Base-by-base conservation (phyloP, 1,140 invertebrate species). In the Drosophila erecta region DNA sequence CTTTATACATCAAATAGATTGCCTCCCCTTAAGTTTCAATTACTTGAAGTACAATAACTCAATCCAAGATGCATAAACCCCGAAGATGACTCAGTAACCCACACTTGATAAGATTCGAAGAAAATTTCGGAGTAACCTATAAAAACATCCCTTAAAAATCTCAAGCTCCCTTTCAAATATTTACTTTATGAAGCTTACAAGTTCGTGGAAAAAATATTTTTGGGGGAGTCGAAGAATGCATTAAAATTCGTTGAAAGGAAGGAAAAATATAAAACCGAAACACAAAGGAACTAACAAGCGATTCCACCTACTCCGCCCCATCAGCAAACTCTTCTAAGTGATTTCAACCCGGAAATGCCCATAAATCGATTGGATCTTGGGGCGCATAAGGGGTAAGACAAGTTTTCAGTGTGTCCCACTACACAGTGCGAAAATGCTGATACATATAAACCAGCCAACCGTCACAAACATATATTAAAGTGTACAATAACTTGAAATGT, bases 271-370 rank as follows among this genome's bases (percentile, higher is more conserved):
- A 83, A 86, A 67, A 61, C 58, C 62, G 43, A 59, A 87, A 49
- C 41, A 87, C 83, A 86, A 87, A 66, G 75, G 51, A 78, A 73
- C 77, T 85, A 85, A 85, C 76, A 81, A 81, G 74, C 74, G 61
- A 41, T 51, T 44, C 41, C 43, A 64, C 41, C 65, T 30, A 54
- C 61, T 59, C 44, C 15, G 15, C 20, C 27, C 43, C 17, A 38
- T 53, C 49, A 38, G 65, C 66, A 70, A 70, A 70, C 64, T 61
- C 75, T 79, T 86, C 81, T 89, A 86, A 86, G 83, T 83, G 83
- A 86, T 86, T 86, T 86, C 79, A 89, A 87, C 83, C 83, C 83
- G 83, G 83, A 86, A 86, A 83, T 86, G 79, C 75, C 83, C 83
- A 89, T 86, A 86, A 86, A 86, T 86, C 83, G 83, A 86, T 86